Evolutionary conservation across 2,797 vertebrate species (phyloP).

Genomic region (Anguilla anguilla): DNA sequence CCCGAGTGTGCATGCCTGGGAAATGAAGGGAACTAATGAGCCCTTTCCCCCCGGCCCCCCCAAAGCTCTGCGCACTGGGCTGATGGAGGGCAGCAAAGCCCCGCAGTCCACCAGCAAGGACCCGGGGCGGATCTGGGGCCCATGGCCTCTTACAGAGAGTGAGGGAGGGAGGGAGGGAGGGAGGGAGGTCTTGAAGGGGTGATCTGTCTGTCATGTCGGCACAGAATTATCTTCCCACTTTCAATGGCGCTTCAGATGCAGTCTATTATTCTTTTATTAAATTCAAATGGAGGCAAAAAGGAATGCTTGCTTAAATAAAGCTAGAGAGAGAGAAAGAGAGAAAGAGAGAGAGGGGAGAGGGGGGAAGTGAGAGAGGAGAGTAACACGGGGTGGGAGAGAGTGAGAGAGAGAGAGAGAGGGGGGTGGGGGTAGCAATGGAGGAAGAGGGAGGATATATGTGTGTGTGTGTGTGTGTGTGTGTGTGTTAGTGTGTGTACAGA

Average conservation of each 20-base stretch:
- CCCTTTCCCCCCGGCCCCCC: neutral
- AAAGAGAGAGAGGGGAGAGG: neutral
- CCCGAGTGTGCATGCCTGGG: slow-evolving; percentile 6
- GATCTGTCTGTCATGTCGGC: neutral
- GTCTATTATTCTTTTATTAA: neutral
- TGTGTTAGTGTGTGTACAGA: slow-evolving; percentile 21
- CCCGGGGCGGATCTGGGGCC: neutral
- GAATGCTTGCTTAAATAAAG: neutral
- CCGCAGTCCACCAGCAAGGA: slow-evolving; percentile 17
- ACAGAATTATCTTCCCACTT: neutral
- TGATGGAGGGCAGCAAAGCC: slow-evolving; percentile 9
- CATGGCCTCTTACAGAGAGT: neutral
- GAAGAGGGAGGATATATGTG: neutral
- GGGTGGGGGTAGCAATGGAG: neutral
- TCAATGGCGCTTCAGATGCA: neutral
- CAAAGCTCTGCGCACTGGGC: neutral
- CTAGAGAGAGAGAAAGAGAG: neutral
- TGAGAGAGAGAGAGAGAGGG: neutral
- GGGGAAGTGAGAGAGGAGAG: neutral
- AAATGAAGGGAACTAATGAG: slow-evolving; percentile 25
- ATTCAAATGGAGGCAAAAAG: neutral
- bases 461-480: slow-evolving; percentile 18
- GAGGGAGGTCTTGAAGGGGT: neutral
- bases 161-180: neutral
- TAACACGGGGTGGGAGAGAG: neutral